Base-by-base conservation (phyloP, 2,888 invertebrate species). In the Hirtodrosophila duncani region DNA sequence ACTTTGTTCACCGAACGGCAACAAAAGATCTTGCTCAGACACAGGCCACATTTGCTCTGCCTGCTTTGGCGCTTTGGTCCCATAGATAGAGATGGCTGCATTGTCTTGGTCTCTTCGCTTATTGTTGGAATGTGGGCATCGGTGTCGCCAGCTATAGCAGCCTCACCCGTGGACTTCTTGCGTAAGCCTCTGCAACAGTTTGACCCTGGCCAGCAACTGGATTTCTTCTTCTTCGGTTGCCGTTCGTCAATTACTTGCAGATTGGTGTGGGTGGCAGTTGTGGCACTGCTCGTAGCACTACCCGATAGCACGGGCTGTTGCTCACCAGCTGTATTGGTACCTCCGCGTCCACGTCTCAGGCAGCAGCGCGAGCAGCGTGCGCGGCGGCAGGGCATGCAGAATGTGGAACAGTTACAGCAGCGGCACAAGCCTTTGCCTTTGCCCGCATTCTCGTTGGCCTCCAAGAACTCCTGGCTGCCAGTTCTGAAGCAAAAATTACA, bases 1-100 rank as follows among this genome's bases (percentile, higher is more conserved):
- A 87, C 79, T 68, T 85, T 86, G 27, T 87, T 87, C 0, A 84
- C 85, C n/a, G 85, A 83, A 6, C 84, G 84, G 61, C 87, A 87
- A 44, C 87, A 87, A 38, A 87, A 85, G 0, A 87, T 62, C 66
- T 86, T 87, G 50, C 83, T 78, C 45, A 85, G 46, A 38, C 87
- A 87, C 13, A 84, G 64, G 8, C 83, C 82, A 46, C 87, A 87
- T 62, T 83, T 85, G 33, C 80, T 34, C 4, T 34, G 21, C 11
- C 83, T 85, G 33, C 80, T 34, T 3, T 34, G 21, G 11, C 39
- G 42, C 14, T 46, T 77, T 51, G 68, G 62, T 43, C 41, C 53
- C 57, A 10, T 55, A 7, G 43, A 10, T 29, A 4, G 17, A 23
- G 26, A 37, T 9, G 42, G 44, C 5, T 30, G 67, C 61, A 39